Base-by-base conservation (phyloP, 2,888 invertebrate species). In the Sisyra terminalis region DNA sequence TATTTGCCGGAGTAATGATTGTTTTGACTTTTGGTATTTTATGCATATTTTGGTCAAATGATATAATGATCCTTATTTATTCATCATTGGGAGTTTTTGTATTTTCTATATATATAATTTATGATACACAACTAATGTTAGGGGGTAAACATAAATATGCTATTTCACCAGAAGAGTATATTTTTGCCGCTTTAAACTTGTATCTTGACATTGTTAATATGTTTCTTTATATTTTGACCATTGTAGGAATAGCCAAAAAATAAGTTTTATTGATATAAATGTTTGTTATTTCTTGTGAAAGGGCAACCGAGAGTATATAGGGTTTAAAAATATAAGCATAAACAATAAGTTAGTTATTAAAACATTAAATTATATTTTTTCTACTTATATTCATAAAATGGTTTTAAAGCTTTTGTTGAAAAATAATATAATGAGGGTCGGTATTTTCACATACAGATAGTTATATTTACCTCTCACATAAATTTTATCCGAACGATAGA, bases 41-140 rank as follows among this genome's bases (percentile, higher is more conserved):
- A 45, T 66, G 73, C 10, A 70, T 75, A 11, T 73, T 81, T 53
- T 49, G 67, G 8, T 55, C 63, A 29, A 63, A 62, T 49, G 70
- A 70, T 50, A 70, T 75, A 15, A 64, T 86, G 46, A 71, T 71
- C 0, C 57, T 88, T 10, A 71, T 89, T 2, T 93, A 93, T 60
- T 81, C 89, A 0, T 81, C 81, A 0, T 54, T 86, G 9, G 94
- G 92, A 6, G 93, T 90, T 0, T 63, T 94, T 8, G 60, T 94
- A 1, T 94, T 94, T 65, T 87, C 86, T 0, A 58, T 90, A 42
- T 94, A 89, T 62, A 67, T 93, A 40, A 74, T 93, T 10, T 88
- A 88, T 58, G 93, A 93, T 64, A 92, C 90, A 0, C 92, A 93
- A 63, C 57, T 80, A 49, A 89, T 93, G 85, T 88, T 93, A 85